Evolutionary conservation across 2,888 invertebrate species (phyloP).

Genomic region (Drosophila conformis): DNA sequence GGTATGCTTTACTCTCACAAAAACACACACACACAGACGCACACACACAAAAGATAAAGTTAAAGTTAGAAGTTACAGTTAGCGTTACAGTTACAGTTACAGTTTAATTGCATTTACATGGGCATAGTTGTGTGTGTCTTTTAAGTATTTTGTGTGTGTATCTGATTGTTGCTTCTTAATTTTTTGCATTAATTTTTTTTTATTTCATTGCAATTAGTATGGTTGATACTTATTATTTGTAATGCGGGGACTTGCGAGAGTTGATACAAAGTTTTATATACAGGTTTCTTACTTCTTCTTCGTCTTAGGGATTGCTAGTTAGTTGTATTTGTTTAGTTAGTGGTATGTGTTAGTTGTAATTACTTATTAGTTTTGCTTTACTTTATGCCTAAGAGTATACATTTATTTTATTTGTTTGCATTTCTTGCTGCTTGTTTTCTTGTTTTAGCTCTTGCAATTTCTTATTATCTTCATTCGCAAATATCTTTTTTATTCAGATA

Average conservation of each 20-base stretch:
- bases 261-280: slow-evolving; percentile 43
- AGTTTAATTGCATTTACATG: slow-evolving; percentile 53
- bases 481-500: slow-evolving; percentile 80
- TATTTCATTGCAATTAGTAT: slow-evolving; percentile 29
- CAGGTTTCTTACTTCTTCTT: slow-evolving; percentile 29
- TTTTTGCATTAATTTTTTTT: background rate
- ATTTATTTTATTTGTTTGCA: slow-evolving; percentile 49
- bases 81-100: slow-evolving; percentile 28
- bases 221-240: slow-evolving; percentile 27
- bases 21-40: slow-evolving; percentile 1
- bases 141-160: slow-evolving; percentile 19
- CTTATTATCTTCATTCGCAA: slow-evolving; percentile 82
- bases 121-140: slow-evolving; percentile 28
- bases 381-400: slow-evolving; percentile 75
- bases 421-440: slow-evolving; percentile 9
- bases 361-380: slow-evolving; percentile 17
- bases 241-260: slow-evolving; percentile 75
- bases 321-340: slow-evolving; percentile 42
- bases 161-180: background rate
- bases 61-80: slow-evolving; percentile 30
- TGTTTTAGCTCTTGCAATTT: slow-evolving; percentile 45
- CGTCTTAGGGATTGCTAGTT: slow-evolving; percentile 57
- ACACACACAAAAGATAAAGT: slow-evolving; percentile 10
- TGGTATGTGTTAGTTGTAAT: slow-evolving; percentile 15
- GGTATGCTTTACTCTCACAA: slow-evolving; percentile 13